Conservation (phyloP, 2,113 vertebrate species). For the Triplophysa tibetana region DNA sequence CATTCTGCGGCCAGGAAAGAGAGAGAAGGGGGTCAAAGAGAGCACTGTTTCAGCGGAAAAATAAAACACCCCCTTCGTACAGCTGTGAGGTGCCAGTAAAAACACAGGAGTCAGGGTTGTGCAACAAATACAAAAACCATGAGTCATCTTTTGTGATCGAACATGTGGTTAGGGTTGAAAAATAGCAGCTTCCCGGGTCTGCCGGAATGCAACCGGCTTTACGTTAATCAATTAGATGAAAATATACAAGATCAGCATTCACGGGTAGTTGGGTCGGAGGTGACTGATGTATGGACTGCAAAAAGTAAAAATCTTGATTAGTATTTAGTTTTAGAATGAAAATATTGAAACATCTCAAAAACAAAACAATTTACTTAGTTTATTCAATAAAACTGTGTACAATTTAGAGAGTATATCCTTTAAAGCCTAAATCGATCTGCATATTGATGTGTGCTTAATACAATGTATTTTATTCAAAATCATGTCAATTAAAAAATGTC, state of each 20-base stretch:
- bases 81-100: conserved; percentile 40
- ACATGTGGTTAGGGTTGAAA: conserved; percentile 37
- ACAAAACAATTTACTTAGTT: neutral
- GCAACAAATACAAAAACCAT: conserved; percentile 55
- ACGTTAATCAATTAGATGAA: conserved; percentile 39
- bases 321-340: neutral
- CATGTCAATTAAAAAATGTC: too few species aligned
- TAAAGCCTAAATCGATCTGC: neutral
- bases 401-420: neutral
- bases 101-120: conserved; percentile 59
- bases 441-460: too few species aligned
- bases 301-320: neutral
- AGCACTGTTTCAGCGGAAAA: conserved; percentile 42
- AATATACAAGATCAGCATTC: conserved; percentile 40
- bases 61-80: conserved; percentile 54
- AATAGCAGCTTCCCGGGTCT: conserved; percentile 25
- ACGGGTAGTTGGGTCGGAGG: neutral
- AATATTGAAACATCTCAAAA: neutral
- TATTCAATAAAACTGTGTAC: neutral
- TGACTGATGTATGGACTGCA: neutral
- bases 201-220: conserved; percentile 13
- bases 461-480: too few species aligned
- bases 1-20: conserved; percentile 17
- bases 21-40: neutral
- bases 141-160: conserved; percentile 59